phyloP scores from a whole-genome alignment of 1,140 invertebrate species.

The Zelostemma sp. region DNA sequence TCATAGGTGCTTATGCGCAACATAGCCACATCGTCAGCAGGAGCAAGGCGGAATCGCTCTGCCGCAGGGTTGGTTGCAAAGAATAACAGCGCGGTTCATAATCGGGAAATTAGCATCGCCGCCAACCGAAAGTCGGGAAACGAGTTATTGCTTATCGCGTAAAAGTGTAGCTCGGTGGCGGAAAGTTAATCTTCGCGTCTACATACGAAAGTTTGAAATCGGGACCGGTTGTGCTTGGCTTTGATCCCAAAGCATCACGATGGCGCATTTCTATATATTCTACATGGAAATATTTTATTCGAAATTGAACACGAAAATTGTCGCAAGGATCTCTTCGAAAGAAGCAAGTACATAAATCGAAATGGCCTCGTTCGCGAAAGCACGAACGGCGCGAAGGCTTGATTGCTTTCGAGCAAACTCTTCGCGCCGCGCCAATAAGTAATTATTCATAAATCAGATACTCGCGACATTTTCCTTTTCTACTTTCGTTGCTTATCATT shows the following conservation, averaged over 20 bases:
- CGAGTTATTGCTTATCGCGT: slow-evolving; percentile 39
- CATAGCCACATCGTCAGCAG: not conserved
- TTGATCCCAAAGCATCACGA: not conserved
- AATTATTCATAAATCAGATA: slow-evolving; percentile 22
- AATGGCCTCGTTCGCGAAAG: not conserved
- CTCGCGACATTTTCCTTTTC: slow-evolving; percentile 11
- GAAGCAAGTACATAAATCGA: not conserved
- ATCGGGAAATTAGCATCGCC: slow-evolving; percentile 43
- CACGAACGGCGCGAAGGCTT: not conserved
- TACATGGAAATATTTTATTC: not conserved
- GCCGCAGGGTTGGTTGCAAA: slow-evolving; percentile 34
- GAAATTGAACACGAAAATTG: not conserved
- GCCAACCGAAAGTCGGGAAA: slow-evolving; percentile 18
- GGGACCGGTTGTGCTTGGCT: not conserved
- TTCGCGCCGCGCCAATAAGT: slow-evolving; percentile 14
- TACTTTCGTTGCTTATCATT: slow-evolving; percentile 13
- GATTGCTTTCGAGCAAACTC: not conserved
- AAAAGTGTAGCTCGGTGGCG: slow-evolving; percentile 33
- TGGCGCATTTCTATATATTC: not conserved
- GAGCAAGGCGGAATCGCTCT: slow-evolving; percentile 13
- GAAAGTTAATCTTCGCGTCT: slow-evolving; percentile 30
- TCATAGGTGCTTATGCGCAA: slow-evolving; percentile 30
- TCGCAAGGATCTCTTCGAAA: not conserved
- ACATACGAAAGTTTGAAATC: slow-evolving; percentile 26
- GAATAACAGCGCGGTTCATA: slow-evolving; percentile 30